phyloP scores from a whole-genome alignment of 2,113 vertebrate genomes.

The Megaceryle torquata region DNA sequence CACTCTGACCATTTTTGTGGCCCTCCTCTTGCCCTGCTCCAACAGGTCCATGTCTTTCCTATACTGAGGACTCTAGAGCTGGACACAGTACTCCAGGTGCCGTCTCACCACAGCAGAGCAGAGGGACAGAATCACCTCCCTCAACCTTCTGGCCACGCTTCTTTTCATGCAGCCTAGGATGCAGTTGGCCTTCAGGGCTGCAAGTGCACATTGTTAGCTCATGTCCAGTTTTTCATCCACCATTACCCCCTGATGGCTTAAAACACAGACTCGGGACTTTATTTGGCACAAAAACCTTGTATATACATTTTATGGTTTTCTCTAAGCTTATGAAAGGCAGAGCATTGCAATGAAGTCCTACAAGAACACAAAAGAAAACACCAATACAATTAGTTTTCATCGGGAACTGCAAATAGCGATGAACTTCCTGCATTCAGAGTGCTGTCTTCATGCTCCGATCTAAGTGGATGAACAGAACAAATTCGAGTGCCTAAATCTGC shows the following conservation, averaged over 20 bases:
- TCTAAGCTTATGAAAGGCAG: not conserved
- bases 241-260: not conserved
- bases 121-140: not conserved
- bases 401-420: not conserved
- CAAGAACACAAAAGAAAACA: not conserved
- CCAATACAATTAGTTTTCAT: slow-evolving; percentile 23
- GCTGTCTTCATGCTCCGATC: not conserved
- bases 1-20: not conserved
- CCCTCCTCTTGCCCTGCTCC: not conserved
- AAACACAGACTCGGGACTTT: not conserved
- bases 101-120: not conserved
- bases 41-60: not conserved
- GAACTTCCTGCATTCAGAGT: not conserved
- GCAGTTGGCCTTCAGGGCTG: not conserved
- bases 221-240: not conserved
- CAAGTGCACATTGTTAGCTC: not conserved
- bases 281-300: not conserved
- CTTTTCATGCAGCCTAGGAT: not conserved
- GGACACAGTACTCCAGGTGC: not conserved
- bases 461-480: not conserved
- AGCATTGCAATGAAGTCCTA: not conserved
- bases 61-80: not conserved
- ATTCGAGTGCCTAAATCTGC: not conserved
- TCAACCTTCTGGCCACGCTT: not conserved
- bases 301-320: not conserved